These are phyloP conservation scores for Drosophila infuscata DNA, from an alignment of 2,888 invertebrate genomes.

Conservation along the genomic window DNA sequence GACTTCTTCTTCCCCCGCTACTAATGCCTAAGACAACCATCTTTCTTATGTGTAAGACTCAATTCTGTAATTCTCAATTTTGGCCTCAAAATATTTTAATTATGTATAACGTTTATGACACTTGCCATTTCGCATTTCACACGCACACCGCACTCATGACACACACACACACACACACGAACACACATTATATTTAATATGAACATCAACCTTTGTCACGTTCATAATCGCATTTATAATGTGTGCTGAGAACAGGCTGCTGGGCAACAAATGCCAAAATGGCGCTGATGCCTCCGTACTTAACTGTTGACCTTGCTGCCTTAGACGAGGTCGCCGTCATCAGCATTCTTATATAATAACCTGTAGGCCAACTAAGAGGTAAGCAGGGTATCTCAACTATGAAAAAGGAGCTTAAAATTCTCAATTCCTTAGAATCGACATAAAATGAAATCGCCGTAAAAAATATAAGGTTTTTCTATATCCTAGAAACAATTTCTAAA, in stretches of 20 bases:
- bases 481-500: neutral
- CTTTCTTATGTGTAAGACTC: slow-evolving; percentile 39
- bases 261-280: slow-evolving; percentile 36
- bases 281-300: slow-evolving; percentile 25
- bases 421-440: neutral
- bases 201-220: slow-evolving; percentile 32
- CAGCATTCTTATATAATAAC: slow-evolving; percentile 6
- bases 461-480: no score
- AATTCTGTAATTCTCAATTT: slow-evolving; percentile 63
- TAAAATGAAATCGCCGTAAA: neutral
- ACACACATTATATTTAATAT: neutral
- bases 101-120: slow-evolving; percentile 68
- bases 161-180: slow-evolving; percentile 7
- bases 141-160: slow-evolving; percentile 31
- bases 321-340: slow-evolving; percentile 55
- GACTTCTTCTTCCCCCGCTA: neutral
- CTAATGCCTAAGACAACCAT: neutral
- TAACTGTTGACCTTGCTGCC: slow-evolving; percentile 65
- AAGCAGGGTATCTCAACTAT: neutral
- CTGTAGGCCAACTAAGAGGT: neutral
- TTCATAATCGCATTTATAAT: slow-evolving; percentile 74
- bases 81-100: slow-evolving; percentile 68
- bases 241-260: slow-evolving; percentile 53
- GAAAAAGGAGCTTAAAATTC: neutral
- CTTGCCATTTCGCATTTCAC: slow-evolving; percentile 59